phyloP scores from a whole-genome alignment of 2,797 vertebrate genomes.

The Sebastes oblongus region DNA sequence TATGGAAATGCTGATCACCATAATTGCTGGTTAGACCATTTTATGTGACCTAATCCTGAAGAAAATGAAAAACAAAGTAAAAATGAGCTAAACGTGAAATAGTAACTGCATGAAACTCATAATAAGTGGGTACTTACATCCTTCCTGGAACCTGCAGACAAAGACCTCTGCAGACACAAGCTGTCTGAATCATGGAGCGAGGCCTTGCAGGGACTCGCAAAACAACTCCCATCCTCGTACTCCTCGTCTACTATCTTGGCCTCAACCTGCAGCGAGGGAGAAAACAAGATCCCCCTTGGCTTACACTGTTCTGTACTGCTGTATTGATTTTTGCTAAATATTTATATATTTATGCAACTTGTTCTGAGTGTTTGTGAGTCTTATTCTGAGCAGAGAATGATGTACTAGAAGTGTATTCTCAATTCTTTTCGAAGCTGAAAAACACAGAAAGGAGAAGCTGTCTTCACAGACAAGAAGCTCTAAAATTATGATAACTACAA shows the following conservation, averaged over 20 bases:
- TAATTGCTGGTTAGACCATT: constrained; percentile 54
- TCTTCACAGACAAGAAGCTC: background rate
- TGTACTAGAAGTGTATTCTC: background rate
- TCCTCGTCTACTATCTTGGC: constrained; percentile 75
- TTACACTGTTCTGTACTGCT: constrained; percentile 39
- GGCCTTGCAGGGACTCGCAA: constrained; percentile 34
- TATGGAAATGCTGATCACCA: constrained; percentile 54
- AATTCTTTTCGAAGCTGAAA: constrained; percentile 20
- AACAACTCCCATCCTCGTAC: constrained; percentile 22
- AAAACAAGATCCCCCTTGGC: constrained; percentile 46
- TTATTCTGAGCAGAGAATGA: constrained; percentile 21
- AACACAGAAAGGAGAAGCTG: constrained; percentile 6
- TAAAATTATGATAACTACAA: constrained; percentile 1
- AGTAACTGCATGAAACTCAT: constrained; percentile 37
- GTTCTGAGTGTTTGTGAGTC: constrained; percentile 28
- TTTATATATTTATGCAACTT: constrained; percentile 56
- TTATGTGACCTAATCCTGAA: constrained; percentile 44
- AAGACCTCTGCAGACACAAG: constrained; percentile 22
- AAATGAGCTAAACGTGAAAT: constrained; percentile 46
- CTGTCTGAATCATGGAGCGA: constrained; percentile 30
- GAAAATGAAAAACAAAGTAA: constrained; percentile 52
- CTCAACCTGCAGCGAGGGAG: constrained; percentile 61
- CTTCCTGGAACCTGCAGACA: constrained; percentile 34
- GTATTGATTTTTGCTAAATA: constrained; percentile 53
- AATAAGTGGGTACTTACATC: constrained; percentile 45